phyloP scores from a whole-genome alignment of 2,797 vertebrate species.

The Glyptemys insculpta region DNA sequence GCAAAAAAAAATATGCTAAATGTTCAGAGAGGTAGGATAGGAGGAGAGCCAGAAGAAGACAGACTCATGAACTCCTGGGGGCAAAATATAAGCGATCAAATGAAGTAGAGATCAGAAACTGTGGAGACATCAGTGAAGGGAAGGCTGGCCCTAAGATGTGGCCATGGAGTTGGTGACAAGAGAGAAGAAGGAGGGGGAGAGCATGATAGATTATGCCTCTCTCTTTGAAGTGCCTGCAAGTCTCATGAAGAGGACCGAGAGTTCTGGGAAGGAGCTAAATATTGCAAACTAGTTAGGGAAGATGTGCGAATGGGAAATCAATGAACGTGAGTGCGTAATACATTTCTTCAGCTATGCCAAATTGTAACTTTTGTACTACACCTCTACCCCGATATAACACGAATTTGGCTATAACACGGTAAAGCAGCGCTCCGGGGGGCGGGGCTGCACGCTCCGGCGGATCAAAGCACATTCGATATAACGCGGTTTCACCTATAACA shows the following conservation, averaged over 20 bases:
- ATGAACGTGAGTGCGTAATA: neutral
- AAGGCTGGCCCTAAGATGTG: neutral
- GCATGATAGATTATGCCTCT: neutral
- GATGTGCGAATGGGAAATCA: neutral
- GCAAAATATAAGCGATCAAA: too few species aligned
- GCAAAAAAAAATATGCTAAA: neutral
- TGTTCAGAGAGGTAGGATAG: neutral
- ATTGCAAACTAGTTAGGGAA: neutral
- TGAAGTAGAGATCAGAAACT: too few species aligned
- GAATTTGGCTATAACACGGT: too few species aligned
- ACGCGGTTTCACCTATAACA: too few species aligned
- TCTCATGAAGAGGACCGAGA: neutral
- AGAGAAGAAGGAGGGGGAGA: neutral
- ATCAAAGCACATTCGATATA: too few species aligned
- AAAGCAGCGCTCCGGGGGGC: too few species aligned
- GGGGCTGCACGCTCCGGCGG: too few species aligned
- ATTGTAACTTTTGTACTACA: neutral
- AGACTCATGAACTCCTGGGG: neutral
- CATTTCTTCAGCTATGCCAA: too few species aligned
- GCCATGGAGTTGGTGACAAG: neutral
- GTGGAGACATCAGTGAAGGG: neutral
- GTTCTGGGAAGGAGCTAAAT: neutral
- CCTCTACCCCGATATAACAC: too few species aligned
- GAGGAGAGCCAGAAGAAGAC: neutral
- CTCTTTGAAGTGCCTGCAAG: neutral